Base-by-base conservation (phyloP, 2,113 vertebrate genomes). In the Numenius arquata region DNA sequence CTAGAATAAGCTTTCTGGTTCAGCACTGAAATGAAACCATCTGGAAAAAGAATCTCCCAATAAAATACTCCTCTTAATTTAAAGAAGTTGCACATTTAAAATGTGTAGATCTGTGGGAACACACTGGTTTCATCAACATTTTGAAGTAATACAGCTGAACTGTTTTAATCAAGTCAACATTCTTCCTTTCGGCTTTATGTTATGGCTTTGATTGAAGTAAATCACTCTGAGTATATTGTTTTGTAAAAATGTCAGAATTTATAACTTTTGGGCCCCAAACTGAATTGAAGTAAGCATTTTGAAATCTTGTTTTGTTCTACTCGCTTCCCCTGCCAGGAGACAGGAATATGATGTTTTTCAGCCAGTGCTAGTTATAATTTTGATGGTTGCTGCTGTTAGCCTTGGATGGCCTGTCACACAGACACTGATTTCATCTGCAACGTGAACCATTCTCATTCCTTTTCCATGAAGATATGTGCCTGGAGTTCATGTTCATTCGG, bases 51-150 rank as follows among this genome's bases (percentile, higher is more conserved):
- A 89, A 91, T 93, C 45, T 95, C 77, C 73, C 58, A 72, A 45
- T 96, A 89, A 96, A 96, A 85, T 8, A 36, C 53, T 91, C 32
- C 65, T 78, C 77, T 79, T 93, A 75, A 92, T 96, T 93, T 95
- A 89, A 96, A 93, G 87, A 76, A 70, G 66, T 94, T 82, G 81
- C 74, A 9, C 66, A 34, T 94, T 72, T 89, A 19, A 88, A 96
- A 95, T 41, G 71, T 62, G 74, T 73, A 14, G 70, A 48, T 78
- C 65, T 95, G 84, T 50, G 85, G 74, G 48, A 96, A 85, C 96
- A 95, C 82, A 20, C 72, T 97, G 96, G 50, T 96, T 97, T 94
- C 92, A 97, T 96, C 93, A 95, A 62, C 48, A 6, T 96, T 93
- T 95, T 88, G 8, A 12, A 86, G 78, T 78, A 75, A 88, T 68